Base-by-base conservation (phyloP, 2,797 vertebrate genomes). In the Malacoctenus gilli region DNA sequence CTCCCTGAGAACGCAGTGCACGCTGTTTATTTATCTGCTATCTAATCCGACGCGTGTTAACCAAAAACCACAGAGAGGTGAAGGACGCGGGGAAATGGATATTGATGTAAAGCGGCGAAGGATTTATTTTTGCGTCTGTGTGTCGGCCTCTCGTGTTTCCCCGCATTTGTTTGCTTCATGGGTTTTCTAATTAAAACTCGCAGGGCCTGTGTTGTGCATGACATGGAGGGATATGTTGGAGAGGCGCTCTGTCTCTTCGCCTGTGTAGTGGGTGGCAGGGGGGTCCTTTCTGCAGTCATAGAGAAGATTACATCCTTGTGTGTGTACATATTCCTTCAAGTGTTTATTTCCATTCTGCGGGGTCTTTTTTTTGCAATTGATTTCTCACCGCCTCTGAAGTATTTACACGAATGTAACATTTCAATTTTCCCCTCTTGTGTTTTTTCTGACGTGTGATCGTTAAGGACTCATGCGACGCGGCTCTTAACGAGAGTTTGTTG, bases 161-260 rank as follows among this genome's bases (percentile, higher is more conserved):
- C 5, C 71, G 74, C 75, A 59, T 84, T 86, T 82, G 75, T 83
- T 83, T 85, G 86, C 83, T 86, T 81, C 60, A 53, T 75, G 73
- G 73, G 69, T 81, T 87, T 86, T 83, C 75, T 85, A 85, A 87
- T 89, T 86, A 81, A 85, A 85, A 84, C 72, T 68, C 7, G 20
- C 36, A 38, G 12, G 62, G 67, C 53, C 76, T 60, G 62, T 62
- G 71, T 78, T 82, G 63, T 59, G 50, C 67, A n/a, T 80, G 82
- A 83, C 63, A 53, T 38, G 32, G 68, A 73, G 40, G 43, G 59
- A 70, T 75, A 56, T 41, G 60, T 68, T 47, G 18, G 52, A 43
- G 43, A 58, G 71, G 51, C 1, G 35, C 34, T 55, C 49, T 59
- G 61, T 71, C 54, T 70, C 39, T 48, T 59, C 14, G 62, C 35